Base-by-base conservation (phyloP, 2,113 vertebrate genomes). In the Pomatostomus ruficeps region DNA sequence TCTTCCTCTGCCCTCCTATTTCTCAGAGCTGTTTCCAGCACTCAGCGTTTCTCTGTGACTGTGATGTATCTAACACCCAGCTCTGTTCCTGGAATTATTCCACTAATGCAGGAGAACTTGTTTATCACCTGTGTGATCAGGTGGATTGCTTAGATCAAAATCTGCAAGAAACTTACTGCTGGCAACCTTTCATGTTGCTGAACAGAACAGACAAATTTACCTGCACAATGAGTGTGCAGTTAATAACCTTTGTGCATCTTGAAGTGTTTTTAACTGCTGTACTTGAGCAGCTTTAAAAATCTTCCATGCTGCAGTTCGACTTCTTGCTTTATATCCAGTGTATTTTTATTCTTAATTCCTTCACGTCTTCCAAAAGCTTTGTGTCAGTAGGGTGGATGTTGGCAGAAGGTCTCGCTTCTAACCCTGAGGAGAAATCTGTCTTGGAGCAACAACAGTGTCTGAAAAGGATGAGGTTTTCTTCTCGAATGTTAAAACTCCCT, bases 1-100 rank as follows among this genome's bases (percentile, higher is more conserved):
- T 83, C 49, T 83, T 85, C 28, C 19, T 84, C n/a, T 77, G 42
- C 45, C 33, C 25, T 78, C 54, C 45, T 59, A 8, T 70, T 80
- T 73, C 78, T 66, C 12, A 1, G 74, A 85, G 68, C 84, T 52
- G 6, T 93, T 93, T 77, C 33, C 62, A 67, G 79, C 54, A 35
- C 75, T 94, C 65, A 88, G 78, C 83, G 61, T 80, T 94, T 95
- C 75, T 80, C 52, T 86, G 24, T 42, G 79, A 74, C 83, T 81
- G 43, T 82, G 51, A 91, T 84, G 46, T 72, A 63, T 91, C 85
- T 96, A 67, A 80, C 36, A 71, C 22, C 28, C 52, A 46, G 38
- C 59, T 85, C 29, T 63, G 28, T 93, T 93, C 79, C 81, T 94
- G 78, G 72, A 94, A 88, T 91, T 36, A 59, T 14, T 42, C 61